These are phyloP conservation scores for Marmota flaviventris DNA, from an alignment of 2,113 vertebrate species.

Conservation along the genomic window DNA sequence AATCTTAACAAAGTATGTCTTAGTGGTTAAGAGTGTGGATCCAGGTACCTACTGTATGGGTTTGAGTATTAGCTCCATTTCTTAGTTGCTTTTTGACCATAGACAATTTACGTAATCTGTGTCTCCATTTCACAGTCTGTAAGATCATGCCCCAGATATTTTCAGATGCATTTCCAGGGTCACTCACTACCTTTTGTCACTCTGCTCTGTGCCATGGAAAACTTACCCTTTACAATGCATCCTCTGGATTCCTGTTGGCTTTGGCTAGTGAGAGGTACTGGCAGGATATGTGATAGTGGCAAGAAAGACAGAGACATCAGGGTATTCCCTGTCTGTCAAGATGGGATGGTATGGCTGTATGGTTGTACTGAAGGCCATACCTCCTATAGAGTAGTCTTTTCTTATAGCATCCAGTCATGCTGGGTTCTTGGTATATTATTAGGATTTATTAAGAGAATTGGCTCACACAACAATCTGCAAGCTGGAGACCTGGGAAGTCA, in stretches of 20 bases:
- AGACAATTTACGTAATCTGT: not conserved
- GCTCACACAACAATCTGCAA: not conserved
- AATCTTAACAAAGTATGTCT: not conserved
- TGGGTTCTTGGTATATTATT: not conserved
- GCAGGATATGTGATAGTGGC: not conserved
- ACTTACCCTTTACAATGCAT: not conserved
- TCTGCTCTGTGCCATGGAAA: not conserved
- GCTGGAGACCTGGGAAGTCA: not conserved
- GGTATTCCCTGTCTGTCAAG: not conserved
- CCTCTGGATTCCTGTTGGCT: not conserved
- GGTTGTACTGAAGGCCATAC: not conserved
- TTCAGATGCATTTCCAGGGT: not conserved
- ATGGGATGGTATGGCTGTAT: not conserved
- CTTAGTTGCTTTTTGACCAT: not conserved
- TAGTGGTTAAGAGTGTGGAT: not conserved
- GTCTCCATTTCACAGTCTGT: not conserved
- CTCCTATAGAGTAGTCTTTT: not conserved
- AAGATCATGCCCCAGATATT: not conserved
- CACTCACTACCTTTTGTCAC: not conserved
- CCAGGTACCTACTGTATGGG: not conserved
- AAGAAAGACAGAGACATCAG: not conserved
- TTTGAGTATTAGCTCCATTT: conserved; percentile 27
- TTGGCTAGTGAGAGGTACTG: not conserved
- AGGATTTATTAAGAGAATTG: not conserved
- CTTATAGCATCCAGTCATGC: not conserved